Evolutionary conservation across 2,113 vertebrate genomes (phyloP).

Genomic region (Empidonax alnorum): DNA sequence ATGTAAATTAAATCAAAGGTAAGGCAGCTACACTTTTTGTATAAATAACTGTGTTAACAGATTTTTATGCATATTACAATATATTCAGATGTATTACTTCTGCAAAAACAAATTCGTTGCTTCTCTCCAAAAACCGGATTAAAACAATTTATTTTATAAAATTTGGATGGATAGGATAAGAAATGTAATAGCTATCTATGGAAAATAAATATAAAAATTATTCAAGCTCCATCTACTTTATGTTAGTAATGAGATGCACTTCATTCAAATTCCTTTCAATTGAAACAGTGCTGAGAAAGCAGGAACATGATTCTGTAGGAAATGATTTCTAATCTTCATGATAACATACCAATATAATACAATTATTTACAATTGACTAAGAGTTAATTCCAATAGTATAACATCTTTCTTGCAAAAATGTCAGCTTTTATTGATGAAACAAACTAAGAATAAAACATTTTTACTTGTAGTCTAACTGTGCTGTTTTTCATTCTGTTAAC

Average conservation of each 20-base stretch:
- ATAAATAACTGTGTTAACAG: slow-evolving; percentile 84
- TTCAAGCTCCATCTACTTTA: slow-evolving; percentile 85
- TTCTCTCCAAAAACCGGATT: slow-evolving; percentile 80
- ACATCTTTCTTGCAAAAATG: slow-evolving; percentile 82
- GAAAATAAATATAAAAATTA: slow-evolving; percentile 86
- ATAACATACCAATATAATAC: slow-evolving; percentile 84
- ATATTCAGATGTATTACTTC: slow-evolving; percentile 81
- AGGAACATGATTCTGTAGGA: slow-evolving; percentile 83
- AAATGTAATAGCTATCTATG: slow-evolving; percentile 81
- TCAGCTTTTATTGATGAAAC: slow-evolving; percentile 85
- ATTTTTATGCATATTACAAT: slow-evolving; percentile 83
- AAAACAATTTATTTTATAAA: slow-evolving; percentile 85
- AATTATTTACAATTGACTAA: slow-evolving; percentile 89
- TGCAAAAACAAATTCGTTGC: slow-evolving; percentile 83
- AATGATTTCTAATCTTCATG: slow-evolving; percentile 87
- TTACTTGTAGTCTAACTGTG: slow-evolving; percentile 76
- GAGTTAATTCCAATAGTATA: slow-evolving; percentile 84
- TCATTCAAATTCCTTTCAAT: slow-evolving; percentile 88
- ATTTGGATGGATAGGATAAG: slow-evolving; percentile 83
- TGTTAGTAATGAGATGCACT: slow-evolving; percentile 85
- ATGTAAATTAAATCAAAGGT: slow-evolving; percentile 87
- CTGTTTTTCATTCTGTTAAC: slow-evolving; percentile 82
- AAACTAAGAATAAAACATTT: slow-evolving; percentile 84
- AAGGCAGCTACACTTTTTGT: slow-evolving; percentile 82
- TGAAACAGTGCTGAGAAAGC: slow-evolving; percentile 85